Base-by-base conservation (phyloP, 2,888 invertebrate species). In the Anoncus sp. region DNA sequence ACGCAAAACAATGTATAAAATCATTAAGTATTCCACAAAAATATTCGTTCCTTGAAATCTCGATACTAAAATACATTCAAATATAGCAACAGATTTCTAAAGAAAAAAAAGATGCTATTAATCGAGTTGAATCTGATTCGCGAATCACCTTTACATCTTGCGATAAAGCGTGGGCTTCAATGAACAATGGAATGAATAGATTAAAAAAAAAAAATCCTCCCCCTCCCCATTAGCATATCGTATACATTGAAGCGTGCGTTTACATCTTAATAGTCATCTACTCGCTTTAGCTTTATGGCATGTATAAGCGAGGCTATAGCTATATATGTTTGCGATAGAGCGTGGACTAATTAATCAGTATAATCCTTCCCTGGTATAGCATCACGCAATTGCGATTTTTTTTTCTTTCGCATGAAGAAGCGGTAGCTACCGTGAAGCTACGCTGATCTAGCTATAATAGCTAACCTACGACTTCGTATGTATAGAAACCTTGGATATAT, bases 311-410 rank as follows among this genome's bases (percentile, higher is more conserved):
- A 59, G 45, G 16, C 27, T 40, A 43, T 20, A 38, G 38, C 40
- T 55, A 47, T 31, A 55, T 59, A 38, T n/a, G n/a, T n/a, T 63
- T 40, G 59, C 69, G 35, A 57, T 73, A 74, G 60, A 65, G 51
- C 43, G 71, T 80, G 69, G 81, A 80, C 83, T 86, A 86, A 86
- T 86, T 86, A 86, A 86, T 86, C 85, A 83, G 75, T 70, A 77
- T 20, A 20, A 53, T 80, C 72, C 67, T 75, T 57, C 76, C 73
- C 40, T 69, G 65, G 16, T 51, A n/a, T n/a, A 57, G 38, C 70
- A 62, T 57, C 78, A 76, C 74, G 81, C 81, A 70, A 81, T 81
- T 71, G 80, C 67, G 70, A 80, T 83, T 81, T 79, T 53, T 20
- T 49, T 20, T 40, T 57, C 18, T 57, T 45, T 79, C 71, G 51